A percentile compares a stretch with the other conserved stretches of the same genome.
Conservation (phyloP, 2,113 vertebrate genomes). For the Peromyscus maniculatus region DNA sequence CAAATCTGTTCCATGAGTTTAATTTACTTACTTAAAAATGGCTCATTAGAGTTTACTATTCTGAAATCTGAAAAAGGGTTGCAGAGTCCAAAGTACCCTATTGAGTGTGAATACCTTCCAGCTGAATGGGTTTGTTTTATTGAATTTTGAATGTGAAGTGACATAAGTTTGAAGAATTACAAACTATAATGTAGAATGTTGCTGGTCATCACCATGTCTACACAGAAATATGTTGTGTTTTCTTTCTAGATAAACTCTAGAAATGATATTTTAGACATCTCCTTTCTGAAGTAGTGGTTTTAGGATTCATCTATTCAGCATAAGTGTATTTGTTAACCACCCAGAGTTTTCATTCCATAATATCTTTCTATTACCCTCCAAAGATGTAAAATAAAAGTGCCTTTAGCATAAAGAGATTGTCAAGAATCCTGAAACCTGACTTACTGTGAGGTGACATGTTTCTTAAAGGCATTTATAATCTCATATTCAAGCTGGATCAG, state of each 20-base stretch:
- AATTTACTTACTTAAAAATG: neutral
- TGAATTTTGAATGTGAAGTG: constrained; percentile 32
- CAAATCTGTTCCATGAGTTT: constrained; percentile 15
- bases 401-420: neutral
- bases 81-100: neutral
- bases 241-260: neutral
- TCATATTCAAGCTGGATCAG: neutral
- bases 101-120: constrained; percentile 39
- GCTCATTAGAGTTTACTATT: constrained; percentile 47
- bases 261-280: neutral
- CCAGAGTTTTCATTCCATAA: constrained; percentile 30
- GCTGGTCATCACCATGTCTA: neutral
- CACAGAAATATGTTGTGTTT: constrained; percentile 19
- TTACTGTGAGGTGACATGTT: neutral
- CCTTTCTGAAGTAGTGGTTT: neutral
- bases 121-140: constrained; percentile 4
- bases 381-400: neutral
- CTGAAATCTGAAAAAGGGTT: constrained; percentile 17
- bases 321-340: constrained; percentile 42
- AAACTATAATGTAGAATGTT: neutral
- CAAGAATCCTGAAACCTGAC: neutral
- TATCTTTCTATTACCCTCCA: neutral
- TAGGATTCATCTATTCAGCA: neutral
- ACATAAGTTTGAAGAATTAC: neutral
- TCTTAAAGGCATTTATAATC: constrained; percentile 44